These are phyloP conservation scores for Parauchenoglanis ngamensis DNA, from an alignment of 2,797 vertebrate species.

Conservation along the genomic window DNA sequence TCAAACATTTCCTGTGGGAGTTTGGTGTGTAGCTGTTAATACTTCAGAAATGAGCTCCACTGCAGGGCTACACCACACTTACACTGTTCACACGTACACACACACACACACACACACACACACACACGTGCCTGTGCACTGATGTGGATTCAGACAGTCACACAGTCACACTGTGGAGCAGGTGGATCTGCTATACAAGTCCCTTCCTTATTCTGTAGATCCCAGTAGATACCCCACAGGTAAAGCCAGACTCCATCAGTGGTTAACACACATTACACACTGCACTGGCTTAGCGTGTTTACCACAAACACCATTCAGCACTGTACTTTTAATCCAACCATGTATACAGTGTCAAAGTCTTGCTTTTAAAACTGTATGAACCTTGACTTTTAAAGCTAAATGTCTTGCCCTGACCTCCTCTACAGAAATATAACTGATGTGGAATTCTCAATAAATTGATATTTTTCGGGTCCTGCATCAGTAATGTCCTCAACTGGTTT, in stretches of 20 bases:
- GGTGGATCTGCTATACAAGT: background rate
- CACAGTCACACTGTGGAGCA: background rate
- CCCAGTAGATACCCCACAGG: background rate
- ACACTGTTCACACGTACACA: background rate
- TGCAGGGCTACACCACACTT: background rate
- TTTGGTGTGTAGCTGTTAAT: background rate
- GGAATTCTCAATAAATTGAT: background rate
- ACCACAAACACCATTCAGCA: background rate
- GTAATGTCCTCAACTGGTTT: background rate
- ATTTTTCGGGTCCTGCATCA: background rate
- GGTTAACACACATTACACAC: background rate
- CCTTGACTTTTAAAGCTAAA: background rate
- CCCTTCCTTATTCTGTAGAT: background rate
- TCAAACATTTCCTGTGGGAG: slow-evolving; percentile 14
- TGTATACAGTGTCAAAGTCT: too few relatives aligned
- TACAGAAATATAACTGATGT: background rate
- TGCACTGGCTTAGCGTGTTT: background rate
- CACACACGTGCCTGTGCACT: too few relatives aligned
- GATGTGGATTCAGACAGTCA: background rate
- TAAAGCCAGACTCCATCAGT: too few relatives aligned
- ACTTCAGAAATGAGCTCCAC: background rate
- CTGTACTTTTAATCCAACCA: too few relatives aligned
- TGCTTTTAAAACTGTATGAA: background rate
- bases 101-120: background rate
- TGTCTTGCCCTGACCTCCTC: background rate